Evolutionary conservation across 2,888 invertebrate species (phyloP), one percentile per base, ranked within the genome.

Genomic region (Tetropium fuscum): DNA sequence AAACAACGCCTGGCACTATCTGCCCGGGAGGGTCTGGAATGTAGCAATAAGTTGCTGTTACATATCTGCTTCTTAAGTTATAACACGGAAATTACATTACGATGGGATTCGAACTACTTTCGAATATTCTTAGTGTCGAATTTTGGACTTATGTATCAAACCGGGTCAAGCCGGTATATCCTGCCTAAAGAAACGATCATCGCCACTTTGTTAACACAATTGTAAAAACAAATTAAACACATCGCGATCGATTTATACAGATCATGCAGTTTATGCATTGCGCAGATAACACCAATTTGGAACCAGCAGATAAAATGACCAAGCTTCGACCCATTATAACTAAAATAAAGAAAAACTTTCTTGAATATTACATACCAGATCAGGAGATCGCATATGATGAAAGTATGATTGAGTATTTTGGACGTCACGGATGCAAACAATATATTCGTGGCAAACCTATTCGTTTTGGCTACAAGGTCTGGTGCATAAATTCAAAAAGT

Each of bases 361-460:
- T 66, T 38, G 58, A 59, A 65, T 58, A 58, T 47, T 64, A 25
- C 63, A 34, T 63, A 8, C 41, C 55, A 18, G 62, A 65, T 41
- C 20, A 66, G 10, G 8, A 53, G 8, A 7, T 60, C 8, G 30
- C 32, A 4, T 40, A 62, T 6, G 48, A 40, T 18, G 18, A 40
- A 40, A 20, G 19, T 10, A 40, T 40, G 40, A 20, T 40, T 2
- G 10, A 30, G 10, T 32, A 45, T 30, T 45, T 30, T 15, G 45
- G 45, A 3, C 13, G 30, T 5, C 71, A 74, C 60, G 22, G 64
- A 10, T 74, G 67, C 25, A 75, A 77, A 36, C 74, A 74, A 57
- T 76, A 69, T 60, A 63, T 77, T 2, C 59, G 69, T 13, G 73
- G 74, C 7, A 79, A 78, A 40, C 75, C 74, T 2, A 77, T 77